phyloP scores from a whole-genome alignment of 2,113 vertebrate species.

The Siniperca knerii region DNA sequence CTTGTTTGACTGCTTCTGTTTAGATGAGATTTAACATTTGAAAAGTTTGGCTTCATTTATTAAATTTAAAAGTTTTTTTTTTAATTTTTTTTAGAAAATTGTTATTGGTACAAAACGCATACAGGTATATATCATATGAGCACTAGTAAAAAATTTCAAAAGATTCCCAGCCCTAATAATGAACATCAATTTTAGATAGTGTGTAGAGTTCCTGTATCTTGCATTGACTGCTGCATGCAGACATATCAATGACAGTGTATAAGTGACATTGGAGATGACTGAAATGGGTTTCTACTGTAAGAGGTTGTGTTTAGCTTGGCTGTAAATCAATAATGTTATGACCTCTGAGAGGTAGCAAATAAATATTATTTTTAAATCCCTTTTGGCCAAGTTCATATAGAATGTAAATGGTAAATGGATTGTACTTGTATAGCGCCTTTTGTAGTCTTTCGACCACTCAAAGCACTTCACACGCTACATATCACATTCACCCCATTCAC shows the following conservation, averaged over 20 bases:
- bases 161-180: neutral
- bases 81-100: no score
- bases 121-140: neutral
- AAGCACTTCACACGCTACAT: no score
- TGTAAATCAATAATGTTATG: slow-evolving; percentile 25
- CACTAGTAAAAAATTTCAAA: neutral
- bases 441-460: no score
- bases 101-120: neutral
- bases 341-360: slow-evolving; percentile 22
- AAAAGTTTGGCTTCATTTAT: no score
- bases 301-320: neutral
- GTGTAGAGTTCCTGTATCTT: neutral
- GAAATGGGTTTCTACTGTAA: neutral
- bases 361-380: slow-evolving; percentile 33
- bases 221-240: neutral
- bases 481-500: no score
- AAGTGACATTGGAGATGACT: slow-evolving; percentile 1
- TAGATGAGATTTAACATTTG: no score
- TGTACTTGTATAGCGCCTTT: no score
- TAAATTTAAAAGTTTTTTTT: no score
- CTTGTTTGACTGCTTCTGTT: no score
- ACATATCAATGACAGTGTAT: neutral
- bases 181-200: neutral
- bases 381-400: slow-evolving; percentile 11
- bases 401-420: neutral